Base-by-base conservation (phyloP, 2,797 vertebrate species). In the Sebastes vulpes region DNA sequence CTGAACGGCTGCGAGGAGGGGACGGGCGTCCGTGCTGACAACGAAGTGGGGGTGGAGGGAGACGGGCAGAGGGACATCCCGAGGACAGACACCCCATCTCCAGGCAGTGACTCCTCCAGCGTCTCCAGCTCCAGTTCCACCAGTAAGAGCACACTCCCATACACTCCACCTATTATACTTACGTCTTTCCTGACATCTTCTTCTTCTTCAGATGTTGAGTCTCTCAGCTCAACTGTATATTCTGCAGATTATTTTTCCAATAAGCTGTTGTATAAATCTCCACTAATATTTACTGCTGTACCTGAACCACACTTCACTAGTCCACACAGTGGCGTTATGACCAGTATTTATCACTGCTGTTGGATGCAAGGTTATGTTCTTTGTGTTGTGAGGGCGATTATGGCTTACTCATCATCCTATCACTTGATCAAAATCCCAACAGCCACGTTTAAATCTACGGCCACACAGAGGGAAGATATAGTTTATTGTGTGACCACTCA, bases 91-190 rank as follows among this genome's bases (percentile, higher is more conserved):
- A 97, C 97, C 0, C 97, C 98, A 0, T 99, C 98, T 0, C 98
- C 98, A 0, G 97, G 98, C 94, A 99, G 98, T 0, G 98, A 99
- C 88, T 98, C 97, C 46, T 99, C 98, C 93, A 99, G 98, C 1
- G 96, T 99, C 92, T 99, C 98, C 94, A 99, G 98, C 95, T 98
- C 97, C 89, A 99, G 98, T 90, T 99, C 98, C 76, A 97, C 97
- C 38, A 98, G 98, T 99, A 89, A 53, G 94, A 38, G 4, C 28
- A 79, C 66, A 25, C 38, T 9, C 50, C 12, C 60, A 9, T 9
- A 3, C 32, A 20, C 3, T 8, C 31, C 31, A 32, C 1, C 11
- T 32, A 12, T 59, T 6, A 70, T 3, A n/a, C 18, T 18, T 0
- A 12, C 26, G 6, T 59, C 32, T 21, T n/a, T 52, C 21, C 16